Evolutionary conservation across 2,113 vertebrate species (phyloP).

Genomic region (Ifrita kowaldi): DNA sequence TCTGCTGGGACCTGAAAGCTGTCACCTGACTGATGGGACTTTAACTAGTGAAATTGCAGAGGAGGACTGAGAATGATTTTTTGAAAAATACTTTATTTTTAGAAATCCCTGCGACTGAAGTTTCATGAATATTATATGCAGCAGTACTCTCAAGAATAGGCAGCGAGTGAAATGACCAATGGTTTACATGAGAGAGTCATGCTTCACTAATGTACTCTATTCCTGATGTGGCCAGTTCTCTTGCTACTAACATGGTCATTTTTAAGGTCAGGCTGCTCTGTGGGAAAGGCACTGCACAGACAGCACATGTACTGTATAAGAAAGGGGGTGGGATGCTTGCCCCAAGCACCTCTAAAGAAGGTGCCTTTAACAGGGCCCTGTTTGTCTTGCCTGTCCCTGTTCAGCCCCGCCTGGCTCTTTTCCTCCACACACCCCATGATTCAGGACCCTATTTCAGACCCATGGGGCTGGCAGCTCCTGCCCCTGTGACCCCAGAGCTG

Average conservation of each 20-base stretch:
- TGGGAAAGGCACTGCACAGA: background rate
- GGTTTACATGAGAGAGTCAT: background rate
- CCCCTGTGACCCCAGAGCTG: background rate
- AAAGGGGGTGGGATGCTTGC: background rate
- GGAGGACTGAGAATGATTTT: background rate
- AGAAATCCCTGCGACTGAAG: background rate
- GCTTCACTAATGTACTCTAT: background rate
- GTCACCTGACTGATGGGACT: background rate
- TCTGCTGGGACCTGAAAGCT: background rate
- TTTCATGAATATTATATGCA: background rate
- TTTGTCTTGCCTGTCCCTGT: rapidly evolving
- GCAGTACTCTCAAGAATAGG: background rate
- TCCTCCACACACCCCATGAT: rapidly evolving
- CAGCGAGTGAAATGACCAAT: background rate
- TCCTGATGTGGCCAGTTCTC: background rate
- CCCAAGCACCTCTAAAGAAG: too few relatives aligned
- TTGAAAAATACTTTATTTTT: conserved; percentile 1
- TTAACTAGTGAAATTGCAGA: background rate
- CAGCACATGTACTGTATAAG: background rate
- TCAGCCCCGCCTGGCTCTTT: background rate
- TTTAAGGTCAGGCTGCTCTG: background rate
- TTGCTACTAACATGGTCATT: background rate
- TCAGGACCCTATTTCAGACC: rapidly evolving
- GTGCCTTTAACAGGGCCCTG: background rate
- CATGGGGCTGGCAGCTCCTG: background rate